Evolutionary conservation across 2,888 invertebrate species (phyloP).

Genomic region (Hyppa rectilinea): DNA sequence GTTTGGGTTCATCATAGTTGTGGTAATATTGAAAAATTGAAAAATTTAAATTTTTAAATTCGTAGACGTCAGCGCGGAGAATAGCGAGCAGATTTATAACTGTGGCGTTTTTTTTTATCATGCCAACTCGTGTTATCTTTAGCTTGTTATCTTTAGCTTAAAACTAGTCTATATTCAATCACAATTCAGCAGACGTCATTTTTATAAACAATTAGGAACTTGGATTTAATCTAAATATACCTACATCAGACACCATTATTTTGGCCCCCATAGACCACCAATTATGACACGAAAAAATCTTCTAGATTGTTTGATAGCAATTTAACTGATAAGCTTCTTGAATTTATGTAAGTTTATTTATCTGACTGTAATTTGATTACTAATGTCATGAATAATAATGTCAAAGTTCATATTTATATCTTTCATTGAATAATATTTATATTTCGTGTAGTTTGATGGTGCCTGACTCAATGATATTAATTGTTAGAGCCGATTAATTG

Average conservation of each 20-base stretch:
- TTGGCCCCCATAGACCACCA: background rate
- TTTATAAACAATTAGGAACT: background rate
- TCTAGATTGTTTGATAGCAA: background rate
- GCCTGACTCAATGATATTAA: background rate
- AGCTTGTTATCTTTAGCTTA: background rate
- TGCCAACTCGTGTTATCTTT: background rate
- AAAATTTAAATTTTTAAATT: no score
- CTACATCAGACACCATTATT: background rate
- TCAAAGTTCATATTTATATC: background rate
- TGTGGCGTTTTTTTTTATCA: conserved; percentile 15
- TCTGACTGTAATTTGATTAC: background rate
- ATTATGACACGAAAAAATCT: background rate
- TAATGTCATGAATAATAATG: conserved; percentile 4
- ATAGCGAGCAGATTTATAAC: background rate
- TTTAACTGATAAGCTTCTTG: background rate
- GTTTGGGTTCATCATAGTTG: conserved; percentile 25
- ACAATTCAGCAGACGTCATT: background rate
- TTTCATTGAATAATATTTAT: background rate
- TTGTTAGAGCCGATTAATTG: background rate
- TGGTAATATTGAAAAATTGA: conserved; percentile 12
- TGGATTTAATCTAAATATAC: background rate
- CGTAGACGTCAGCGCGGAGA: background rate
- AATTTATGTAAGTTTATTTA: conserved; percentile 18
- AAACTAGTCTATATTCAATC: background rate
- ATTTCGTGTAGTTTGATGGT: background rate